Percentiles rank a stretch among this genome's conserved stretches.
phyloP scores from a whole-genome alignment of 2,888 invertebrate species.

The Caenorhabditis drosophilae region DNA sequence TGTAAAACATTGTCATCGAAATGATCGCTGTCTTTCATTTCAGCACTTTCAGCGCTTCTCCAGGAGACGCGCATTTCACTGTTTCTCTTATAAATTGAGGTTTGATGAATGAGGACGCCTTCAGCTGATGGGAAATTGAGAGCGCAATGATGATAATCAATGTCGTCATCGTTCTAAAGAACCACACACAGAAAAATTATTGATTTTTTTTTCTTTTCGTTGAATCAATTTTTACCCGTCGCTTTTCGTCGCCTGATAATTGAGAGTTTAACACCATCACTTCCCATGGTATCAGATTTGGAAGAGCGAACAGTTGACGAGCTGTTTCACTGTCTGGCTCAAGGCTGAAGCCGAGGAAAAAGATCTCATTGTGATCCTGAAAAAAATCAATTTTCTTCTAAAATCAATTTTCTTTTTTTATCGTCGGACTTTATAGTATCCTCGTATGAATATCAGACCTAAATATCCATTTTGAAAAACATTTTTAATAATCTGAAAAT shows the following conservation, averaged over 20 bases:
- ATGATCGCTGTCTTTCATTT: slow-evolving; percentile 60
- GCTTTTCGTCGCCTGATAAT: background rate
- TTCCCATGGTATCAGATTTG: slow-evolving; percentile 26
- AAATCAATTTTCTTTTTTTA: too few species aligned
- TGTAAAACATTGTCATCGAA: slow-evolving; percentile 63
- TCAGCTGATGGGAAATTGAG: slow-evolving; percentile 62
- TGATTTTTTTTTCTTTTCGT: background rate
- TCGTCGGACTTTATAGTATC: slow-evolving; percentile 63
- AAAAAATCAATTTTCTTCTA: too few species aligned
- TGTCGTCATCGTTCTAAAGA: slow-evolving; percentile 3
- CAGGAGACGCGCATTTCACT: slow-evolving; percentile 56
- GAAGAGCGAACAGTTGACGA: slow-evolving; percentile 32
- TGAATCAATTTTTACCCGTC: background rate
- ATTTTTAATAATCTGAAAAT: slow-evolving; percentile 48
- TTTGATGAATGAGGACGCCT: slow-evolving; percentile 61
- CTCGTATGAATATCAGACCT: slow-evolving; percentile 53
- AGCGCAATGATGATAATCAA: slow-evolving; percentile 40
- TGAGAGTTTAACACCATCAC: slow-evolving; percentile 22
- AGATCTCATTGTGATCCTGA: slow-evolving; percentile 64
- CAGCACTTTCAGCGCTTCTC: slow-evolving; percentile 59
- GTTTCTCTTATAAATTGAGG: slow-evolving; percentile 41
- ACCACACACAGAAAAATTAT: background rate
- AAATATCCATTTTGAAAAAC: slow-evolving; percentile 35
- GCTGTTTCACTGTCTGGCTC: slow-evolving; percentile 53
- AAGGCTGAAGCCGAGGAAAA: slow-evolving; percentile 54